Evolutionary conservation across 2,113 vertebrate genomes (phyloP).

Genomic region (Cyanoramphus novaezelandiae): DNA sequence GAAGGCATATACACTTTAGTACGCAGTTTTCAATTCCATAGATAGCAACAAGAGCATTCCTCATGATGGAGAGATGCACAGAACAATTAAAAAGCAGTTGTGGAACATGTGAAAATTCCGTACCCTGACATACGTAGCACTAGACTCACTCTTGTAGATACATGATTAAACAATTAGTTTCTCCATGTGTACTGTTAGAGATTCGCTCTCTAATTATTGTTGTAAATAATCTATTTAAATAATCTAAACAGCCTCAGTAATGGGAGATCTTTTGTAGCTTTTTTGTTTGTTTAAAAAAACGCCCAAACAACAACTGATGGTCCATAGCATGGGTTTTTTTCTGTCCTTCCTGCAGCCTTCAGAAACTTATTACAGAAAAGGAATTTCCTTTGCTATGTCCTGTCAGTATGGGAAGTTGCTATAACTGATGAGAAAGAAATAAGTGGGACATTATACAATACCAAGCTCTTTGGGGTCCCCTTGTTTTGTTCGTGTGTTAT

Average conservation of each 20-base stretch:
- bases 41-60: not conserved
- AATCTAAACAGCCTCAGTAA: not conserved
- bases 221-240: not conserved
- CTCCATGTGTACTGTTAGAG: not conserved
- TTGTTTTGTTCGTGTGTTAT: not conserved
- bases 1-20: not conserved
- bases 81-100: not conserved
- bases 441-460: too few species aligned
- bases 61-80: not conserved
- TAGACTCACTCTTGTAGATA: not conserved
- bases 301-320: not conserved
- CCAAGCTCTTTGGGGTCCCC: not conserved
- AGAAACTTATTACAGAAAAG: not conserved
- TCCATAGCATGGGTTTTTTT: not conserved
- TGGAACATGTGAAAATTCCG: not conserved
- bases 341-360: not conserved
- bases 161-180: not conserved
- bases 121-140: not conserved
- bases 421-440: not conserved
- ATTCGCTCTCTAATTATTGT: not conserved
- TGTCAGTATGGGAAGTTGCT: not conserved
- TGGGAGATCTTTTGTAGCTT: not conserved
- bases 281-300: not conserved
- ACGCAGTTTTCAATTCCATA: not conserved
- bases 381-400: not conserved